Evolutionary conservation across 1,140 invertebrate genomes (phyloP).

Genomic region (Rhopalosiphum maidis): DNA sequence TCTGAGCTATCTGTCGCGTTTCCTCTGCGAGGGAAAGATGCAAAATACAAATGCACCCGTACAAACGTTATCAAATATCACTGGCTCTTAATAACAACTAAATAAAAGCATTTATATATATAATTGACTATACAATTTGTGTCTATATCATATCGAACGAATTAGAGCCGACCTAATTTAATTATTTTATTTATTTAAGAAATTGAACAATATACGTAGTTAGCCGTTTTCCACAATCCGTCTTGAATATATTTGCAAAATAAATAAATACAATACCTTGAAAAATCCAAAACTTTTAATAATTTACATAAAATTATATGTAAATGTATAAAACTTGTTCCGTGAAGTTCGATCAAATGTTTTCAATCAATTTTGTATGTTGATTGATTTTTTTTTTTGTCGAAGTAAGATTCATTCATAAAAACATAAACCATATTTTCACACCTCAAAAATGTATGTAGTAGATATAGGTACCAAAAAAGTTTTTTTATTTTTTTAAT

Average conservation of each 20-base stretch:
- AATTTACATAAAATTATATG: background rate
- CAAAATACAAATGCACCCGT: too few relatives aligned
- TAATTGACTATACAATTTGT: background rate
- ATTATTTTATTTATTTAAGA: background rate
- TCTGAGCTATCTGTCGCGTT: background rate
- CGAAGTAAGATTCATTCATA: background rate
- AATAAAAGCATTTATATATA: background rate
- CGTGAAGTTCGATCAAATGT: background rate
- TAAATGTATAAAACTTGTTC: background rate
- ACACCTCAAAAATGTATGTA: background rate
- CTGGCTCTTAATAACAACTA: background rate
- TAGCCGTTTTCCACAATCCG: background rate
- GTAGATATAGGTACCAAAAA: background rate
- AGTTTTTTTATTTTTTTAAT: slow-evolving; percentile 40
- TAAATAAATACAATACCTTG: background rate
- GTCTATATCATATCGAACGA: background rate
- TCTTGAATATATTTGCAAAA: background rate
- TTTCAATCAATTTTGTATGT: background rate
- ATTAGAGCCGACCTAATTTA: background rate
- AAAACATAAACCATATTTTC: background rate
- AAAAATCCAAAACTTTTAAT: background rate
- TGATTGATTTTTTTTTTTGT: background rate
- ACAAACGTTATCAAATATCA: background rate
- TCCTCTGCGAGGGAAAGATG: background rate
- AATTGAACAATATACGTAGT: background rate